Evolutionary conservation across 2,888 invertebrate species (phyloP), one percentile per base, ranked within the genome.

Genomic region (Rotaria sp.): DNA sequence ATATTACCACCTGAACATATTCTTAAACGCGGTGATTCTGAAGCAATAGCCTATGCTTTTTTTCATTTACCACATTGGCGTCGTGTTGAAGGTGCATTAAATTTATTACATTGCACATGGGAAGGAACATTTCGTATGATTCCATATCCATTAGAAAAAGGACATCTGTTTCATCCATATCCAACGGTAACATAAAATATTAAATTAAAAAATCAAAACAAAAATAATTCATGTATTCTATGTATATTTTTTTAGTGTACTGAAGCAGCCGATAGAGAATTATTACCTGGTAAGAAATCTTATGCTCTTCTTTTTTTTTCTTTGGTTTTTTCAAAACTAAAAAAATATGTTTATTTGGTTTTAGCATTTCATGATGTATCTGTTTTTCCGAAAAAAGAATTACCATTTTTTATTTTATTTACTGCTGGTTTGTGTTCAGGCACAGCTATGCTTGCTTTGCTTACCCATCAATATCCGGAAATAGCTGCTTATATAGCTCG

Each of bases 1-100:
- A 96, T 97, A 88, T 93, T 97, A 90, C 97, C 98, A 86, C 96
- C 98, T 1, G 98, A 98, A 92, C 98, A 98, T 92, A 95, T 97
- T 89, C 92, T 98, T 87, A 96, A 96, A 91, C 93, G 97, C 88
- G 98, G 97, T 26, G 97, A 97, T 92, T 96, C 96, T 87, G 98
- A 98, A 92, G 97, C 97, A 2, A 93, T 98, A 87, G 96, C 97
- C 0, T 98, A 98, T 92, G 94, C 96, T 26, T 98, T 98, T 92
- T 96, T 95, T 91, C 97, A 98, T 92, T 92, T 98, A 87, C 94
- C 94, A 87, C 97, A 98, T 92, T 98, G 98, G 98, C 96, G 96
- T 91, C 94, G 95, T 88, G 95, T 97, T 88, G 96, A 96, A 89
- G 96, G 96, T n/a, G 97, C 97, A 41, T 92, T 97, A 84, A 95